Percentiles rank a stretch among this genome's conserved stretches.
These are phyloP conservation scores for Clepsis dumicolana DNA, from an alignment of 2,888 invertebrate genomes.

Conservation along the genomic window DNA sequence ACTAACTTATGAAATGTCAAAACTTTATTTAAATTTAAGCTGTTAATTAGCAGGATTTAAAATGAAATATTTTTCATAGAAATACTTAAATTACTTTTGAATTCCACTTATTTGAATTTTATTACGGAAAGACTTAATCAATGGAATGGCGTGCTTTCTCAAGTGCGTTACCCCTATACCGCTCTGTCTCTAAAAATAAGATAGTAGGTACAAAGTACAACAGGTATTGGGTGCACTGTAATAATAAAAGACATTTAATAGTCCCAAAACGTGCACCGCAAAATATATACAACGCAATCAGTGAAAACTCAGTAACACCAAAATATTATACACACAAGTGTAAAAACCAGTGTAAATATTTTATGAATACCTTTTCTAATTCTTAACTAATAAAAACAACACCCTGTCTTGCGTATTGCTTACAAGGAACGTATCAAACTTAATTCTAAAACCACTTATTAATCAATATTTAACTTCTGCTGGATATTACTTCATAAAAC, in stretches of 20 bases:
- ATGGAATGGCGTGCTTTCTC: background rate
- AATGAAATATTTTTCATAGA: background rate
- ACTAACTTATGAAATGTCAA: background rate
- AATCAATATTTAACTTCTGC: too few relatives aligned
- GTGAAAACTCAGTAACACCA: background rate
- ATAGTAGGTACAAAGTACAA: too few relatives aligned
- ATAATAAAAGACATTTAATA: background rate
- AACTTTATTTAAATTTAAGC: constrained; percentile 8
- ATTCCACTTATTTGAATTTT: background rate
- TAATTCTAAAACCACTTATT: background rate
- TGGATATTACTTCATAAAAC: too few relatives aligned
- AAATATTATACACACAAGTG: background rate
- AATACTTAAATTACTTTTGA: background rate
- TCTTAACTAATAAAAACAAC: background rate
- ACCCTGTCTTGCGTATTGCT: background rate
- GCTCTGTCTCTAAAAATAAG: too few relatives aligned
- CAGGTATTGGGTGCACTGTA: background rate
- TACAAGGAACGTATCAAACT: background rate
- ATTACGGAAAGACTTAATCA: background rate
- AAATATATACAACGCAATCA: background rate
- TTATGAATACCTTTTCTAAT: background rate
- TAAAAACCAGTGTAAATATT: background rate
- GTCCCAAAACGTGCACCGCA: background rate
- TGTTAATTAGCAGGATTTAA: background rate
- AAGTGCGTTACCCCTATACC: background rate